Evolutionary conservation across 2,113 vertebrate species (phyloP).

Genomic region (Tachysurus fulvidraco): DNA sequence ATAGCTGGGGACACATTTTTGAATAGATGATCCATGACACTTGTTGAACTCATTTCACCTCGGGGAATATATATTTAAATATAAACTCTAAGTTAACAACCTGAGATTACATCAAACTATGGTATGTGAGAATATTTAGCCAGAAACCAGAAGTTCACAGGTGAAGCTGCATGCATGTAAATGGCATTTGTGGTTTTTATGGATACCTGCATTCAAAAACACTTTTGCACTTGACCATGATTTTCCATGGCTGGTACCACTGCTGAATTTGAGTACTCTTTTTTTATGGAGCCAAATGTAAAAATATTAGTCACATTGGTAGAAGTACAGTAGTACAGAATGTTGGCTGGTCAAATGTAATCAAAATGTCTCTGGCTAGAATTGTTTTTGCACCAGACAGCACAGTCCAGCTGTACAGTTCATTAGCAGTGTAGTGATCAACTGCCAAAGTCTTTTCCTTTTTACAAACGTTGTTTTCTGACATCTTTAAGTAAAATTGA

Average conservation of each 20-base stretch:
- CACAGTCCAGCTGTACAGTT: neutral
- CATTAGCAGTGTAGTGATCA: neutral
- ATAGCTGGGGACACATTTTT: neutral
- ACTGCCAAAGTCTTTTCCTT: neutral
- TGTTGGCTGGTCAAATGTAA: neutral
- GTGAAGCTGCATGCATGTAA: neutral
- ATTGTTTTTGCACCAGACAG: neutral
- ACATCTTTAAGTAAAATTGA: neutral
- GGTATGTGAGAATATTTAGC: conserved; percentile 3
- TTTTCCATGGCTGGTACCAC: neutral
- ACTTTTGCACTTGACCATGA: neutral
- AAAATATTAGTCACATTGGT: neutral
- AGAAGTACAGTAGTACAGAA: neutral
- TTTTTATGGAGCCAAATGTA: neutral
- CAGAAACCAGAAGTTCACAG: neutral
- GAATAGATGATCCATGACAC: conserved; percentile 1
- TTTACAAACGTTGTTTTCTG: neutral
- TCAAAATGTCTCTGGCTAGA: neutral
- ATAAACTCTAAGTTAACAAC: neutral
- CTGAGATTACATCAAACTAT: neutral
- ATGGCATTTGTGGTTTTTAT: neutral
- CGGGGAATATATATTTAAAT: neutral
- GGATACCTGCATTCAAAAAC: neutral
- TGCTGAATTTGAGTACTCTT: neutral
- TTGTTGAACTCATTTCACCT: neutral